phyloP scores from a whole-genome alignment of 2,888 invertebrate genomes.

The Phortica okadai region DNA sequence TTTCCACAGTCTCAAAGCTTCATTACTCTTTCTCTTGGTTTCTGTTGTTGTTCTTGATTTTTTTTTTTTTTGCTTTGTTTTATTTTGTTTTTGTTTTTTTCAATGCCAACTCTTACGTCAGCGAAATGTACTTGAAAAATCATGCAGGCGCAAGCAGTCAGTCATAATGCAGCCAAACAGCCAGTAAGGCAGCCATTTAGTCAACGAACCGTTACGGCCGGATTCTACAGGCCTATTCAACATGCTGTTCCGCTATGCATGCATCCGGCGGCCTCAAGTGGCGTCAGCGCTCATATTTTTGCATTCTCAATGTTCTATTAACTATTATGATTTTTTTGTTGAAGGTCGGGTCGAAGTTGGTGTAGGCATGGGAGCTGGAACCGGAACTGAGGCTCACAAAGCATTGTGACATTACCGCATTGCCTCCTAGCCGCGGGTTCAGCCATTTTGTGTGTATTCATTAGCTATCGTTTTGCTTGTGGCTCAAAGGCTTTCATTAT shows the following conservation, averaged over 20 bases:
- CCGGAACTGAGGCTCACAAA: no score
- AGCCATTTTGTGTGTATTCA: slow-evolving; percentile 1
- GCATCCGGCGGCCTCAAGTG: slow-evolving; percentile 43
- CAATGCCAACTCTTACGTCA: slow-evolving; percentile 43
- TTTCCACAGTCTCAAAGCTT: slow-evolving; percentile 32
- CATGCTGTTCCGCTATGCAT: neutral
- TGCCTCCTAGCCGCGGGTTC: neutral
- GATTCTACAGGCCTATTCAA: slow-evolving; percentile 34
- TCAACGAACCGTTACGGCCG: slow-evolving; percentile 36
- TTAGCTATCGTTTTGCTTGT: slow-evolving; percentile 18
- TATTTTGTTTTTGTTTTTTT: slow-evolving; percentile 30
- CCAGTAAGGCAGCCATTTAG: slow-evolving; percentile 14
- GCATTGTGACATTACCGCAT: no score
- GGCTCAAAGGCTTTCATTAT: neutral
- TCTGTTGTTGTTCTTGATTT: slow-evolving; percentile 25
- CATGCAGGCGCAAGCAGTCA: slow-evolving; percentile 56
- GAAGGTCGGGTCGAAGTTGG: slow-evolving; percentile 1
- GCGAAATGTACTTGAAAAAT: slow-evolving; percentile 59
- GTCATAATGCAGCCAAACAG: slow-evolving; percentile 19
- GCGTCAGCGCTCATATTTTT: slow-evolving; percentile 44
- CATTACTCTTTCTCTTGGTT: neutral
- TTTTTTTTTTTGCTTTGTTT: slow-evolving; percentile 19
- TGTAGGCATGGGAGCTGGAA: neutral
- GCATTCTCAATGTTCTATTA: neutral
- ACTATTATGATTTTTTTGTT: slow-evolving; percentile 11